Evolutionary conservation across 2,888 invertebrate species (phyloP).

Genomic region (Nephrocerus scutellatus): DNA sequence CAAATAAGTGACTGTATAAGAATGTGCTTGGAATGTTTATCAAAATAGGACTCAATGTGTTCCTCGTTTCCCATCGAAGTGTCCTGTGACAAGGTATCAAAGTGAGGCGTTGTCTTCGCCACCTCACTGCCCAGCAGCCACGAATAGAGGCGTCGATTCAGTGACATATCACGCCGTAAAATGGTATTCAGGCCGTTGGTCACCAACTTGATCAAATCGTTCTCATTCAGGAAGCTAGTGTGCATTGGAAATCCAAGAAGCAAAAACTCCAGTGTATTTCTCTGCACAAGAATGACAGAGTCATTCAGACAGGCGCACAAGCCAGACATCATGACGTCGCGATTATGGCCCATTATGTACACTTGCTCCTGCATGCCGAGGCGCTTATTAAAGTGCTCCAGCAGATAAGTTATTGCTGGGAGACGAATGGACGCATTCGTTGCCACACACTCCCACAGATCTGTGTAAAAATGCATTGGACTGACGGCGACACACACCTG

Average conservation of each 20-base stretch:
- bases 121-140: conserved; percentile 75
- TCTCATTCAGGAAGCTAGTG: conserved; percentile 60
- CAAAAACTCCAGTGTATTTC: conserved; percentile 76
- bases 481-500: conserved; percentile 67
- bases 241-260: conserved; percentile 79
- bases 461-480: conserved; percentile 72
- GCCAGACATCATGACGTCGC: conserved; percentile 74
- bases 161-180: conserved; percentile 78
- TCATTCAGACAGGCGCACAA: conserved; percentile 76
- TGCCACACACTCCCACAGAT: conserved; percentile 80
- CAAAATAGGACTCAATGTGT: conserved; percentile 53
- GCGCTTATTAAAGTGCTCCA: conserved; percentile 72
- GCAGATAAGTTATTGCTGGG: conserved; percentile 72
- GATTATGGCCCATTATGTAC: conserved; percentile 74
- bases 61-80: conserved; percentile 16
- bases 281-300: conserved; percentile 72
- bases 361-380: conserved; percentile 73
- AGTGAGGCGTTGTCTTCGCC: conserved; percentile 47
- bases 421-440: conserved; percentile 73
- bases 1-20: conserved; percentile 59
- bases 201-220: conserved; percentile 65
- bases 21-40: conserved; percentile 60
- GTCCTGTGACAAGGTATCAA: conserved; percentile 31
- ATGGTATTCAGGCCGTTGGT: conserved; percentile 69
- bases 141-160: conserved; percentile 76